Evolutionary conservation across 53 echinoderm and acorn worm species (phyloP).

Genomic region (Mesocentrotus franciscanus): DNA sequence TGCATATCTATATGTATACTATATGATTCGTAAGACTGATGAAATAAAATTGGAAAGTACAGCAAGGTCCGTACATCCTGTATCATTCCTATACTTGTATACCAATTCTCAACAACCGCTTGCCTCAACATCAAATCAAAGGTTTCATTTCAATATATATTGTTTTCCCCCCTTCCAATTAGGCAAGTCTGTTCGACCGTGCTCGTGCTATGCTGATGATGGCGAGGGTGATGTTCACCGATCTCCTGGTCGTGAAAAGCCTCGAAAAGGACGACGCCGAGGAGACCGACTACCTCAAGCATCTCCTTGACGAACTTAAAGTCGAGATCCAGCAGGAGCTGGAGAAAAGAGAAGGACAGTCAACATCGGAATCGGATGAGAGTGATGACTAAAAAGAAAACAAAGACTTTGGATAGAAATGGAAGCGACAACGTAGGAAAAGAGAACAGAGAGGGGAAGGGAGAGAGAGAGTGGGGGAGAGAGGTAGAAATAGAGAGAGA

Average conservation of each 20-base stretch:
- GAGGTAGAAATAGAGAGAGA: too few relatives aligned
- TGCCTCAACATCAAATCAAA: too few relatives aligned
- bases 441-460: conserved; percentile 66
- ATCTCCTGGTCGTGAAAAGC: conserved; percentile 89
- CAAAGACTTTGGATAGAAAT: neutral
- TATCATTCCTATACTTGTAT: too few relatives aligned
- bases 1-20: too few relatives aligned
- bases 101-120: too few relatives aligned
- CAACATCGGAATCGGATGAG: conserved; percentile 58
- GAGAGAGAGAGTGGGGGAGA: neutral
- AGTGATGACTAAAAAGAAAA: neutral
- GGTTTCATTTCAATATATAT: neutral
- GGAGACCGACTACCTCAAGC: conserved; percentile 90
- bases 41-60: too few relatives aligned
- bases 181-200: conserved; percentile 87
- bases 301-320: conserved; percentile 77
- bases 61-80: too few relatives aligned
- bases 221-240: conserved; percentile 94
- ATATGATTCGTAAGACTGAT: too few relatives aligned
- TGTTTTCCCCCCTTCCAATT: neutral
- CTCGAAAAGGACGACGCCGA: conserved; percentile 83
- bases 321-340: conserved; percentile 74
- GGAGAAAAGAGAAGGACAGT: conserved; percentile 60
- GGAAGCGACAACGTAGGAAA: neutral
- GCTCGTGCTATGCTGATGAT: conserved; percentile 95